These are phyloP conservation scores for Setophaga coronata DNA, from an alignment of 2,113 vertebrate species.

Conservation along the genomic window DNA sequence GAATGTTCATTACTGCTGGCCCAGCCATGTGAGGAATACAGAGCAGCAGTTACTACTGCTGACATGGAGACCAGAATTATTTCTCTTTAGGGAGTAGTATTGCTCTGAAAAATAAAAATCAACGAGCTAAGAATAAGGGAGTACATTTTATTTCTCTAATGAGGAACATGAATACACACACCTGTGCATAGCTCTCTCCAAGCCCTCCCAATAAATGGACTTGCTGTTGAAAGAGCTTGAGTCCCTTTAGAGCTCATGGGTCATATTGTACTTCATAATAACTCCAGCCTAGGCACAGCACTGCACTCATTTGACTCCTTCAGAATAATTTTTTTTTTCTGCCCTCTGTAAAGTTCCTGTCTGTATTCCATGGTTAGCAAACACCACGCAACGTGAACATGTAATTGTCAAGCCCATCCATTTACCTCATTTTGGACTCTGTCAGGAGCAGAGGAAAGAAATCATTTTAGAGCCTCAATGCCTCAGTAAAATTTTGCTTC, in stretches of 20 bases:
- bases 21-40: background rate
- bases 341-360: background rate
- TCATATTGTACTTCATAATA: background rate
- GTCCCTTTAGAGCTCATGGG: background rate
- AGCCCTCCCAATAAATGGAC: background rate
- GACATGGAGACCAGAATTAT: background rate
- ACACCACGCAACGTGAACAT: background rate
- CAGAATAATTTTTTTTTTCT: background rate
- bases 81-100: background rate
- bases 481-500: background rate
- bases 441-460: background rate
- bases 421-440: background rate
- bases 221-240: background rate
- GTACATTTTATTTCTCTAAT: background rate
- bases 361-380: background rate
- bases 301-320: background rate
- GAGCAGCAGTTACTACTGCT: background rate
- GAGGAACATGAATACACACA: background rate
- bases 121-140: background rate
- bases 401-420: background rate
- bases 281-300: background rate
- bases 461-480: background rate
- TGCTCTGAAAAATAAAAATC: background rate
- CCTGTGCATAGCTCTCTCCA: background rate
- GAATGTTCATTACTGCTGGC: background rate